Evolutionary conservation across 1,140 invertebrate species (phyloP), one percentile per base, ranked within the genome.

Genomic region (Solenopsis invicta): DNA sequence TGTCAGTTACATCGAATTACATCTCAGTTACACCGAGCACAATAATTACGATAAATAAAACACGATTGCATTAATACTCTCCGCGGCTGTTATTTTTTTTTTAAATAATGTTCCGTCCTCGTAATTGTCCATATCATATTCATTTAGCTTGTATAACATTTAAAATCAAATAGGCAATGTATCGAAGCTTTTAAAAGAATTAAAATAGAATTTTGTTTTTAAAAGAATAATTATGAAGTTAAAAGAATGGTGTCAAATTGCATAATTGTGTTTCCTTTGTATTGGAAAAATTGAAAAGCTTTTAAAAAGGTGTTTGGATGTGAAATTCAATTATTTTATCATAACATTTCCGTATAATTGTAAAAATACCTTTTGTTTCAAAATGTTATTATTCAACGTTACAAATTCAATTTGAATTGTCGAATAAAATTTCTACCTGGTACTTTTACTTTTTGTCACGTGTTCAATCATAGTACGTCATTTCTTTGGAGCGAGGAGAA

Each of bases 401-500:
- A 78, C 10, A 78, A 64, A 78, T 78, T 66, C 13, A 48, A 37
- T 78, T 78, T 8, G 10, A 29, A 78, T 78, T 21, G 16, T 29
- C 24, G 59, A 78, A 48, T 78, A 78, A 78, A 77, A 64, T 16
- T 45, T 76, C 16, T 24, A 56, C 1, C n/a, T 34, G 6, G 16
- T 29, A 45, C 13, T 34, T 78, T 50, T 66, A 78, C 18, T 66
- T 78, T 78, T 66, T 78, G 59, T 78, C 59, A 66, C 18, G 24
- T 78, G 45, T 78, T 66, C 76, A 78, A 78, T 78, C 59, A 50
- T 78, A 78, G 59, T 52, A 34, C 54, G 45, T 78, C 45, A 78
- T 78, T 78, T 78, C 59, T 78, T 77, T 64, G 41, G 59, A 78
- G 66, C 76, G 54, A 16, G 18, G 6, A 34, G 59, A 48, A 78